Evolutionary conservation across 2,797 vertebrate genomes (phyloP).

Genomic region (Acrocephalus scirpaceus): DNA sequence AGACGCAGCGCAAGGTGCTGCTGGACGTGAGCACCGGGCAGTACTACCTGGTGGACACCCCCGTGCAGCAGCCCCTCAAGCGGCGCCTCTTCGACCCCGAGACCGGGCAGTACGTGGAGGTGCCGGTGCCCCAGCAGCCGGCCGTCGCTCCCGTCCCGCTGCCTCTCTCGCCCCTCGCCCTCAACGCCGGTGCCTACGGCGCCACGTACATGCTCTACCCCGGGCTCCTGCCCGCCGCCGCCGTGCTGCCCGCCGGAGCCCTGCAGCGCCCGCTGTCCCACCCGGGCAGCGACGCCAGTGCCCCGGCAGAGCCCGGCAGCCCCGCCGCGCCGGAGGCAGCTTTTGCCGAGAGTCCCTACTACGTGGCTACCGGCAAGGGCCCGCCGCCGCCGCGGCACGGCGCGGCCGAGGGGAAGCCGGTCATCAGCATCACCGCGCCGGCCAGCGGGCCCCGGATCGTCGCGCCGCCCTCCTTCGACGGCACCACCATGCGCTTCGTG

Average conservation of each 20-base stretch:
- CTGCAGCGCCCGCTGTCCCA: slow-evolving; percentile 72
- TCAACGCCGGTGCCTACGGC: slow-evolving; percentile 82
- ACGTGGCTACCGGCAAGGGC: slow-evolving; percentile 81
- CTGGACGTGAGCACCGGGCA: slow-evolving; percentile 93
- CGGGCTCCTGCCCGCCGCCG: slow-evolving; percentile 73
- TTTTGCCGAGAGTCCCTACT: slow-evolving; percentile 84
- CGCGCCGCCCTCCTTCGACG: slow-evolving; percentile 94
- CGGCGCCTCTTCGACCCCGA: slow-evolving; percentile 93
- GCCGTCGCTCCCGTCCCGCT: slow-evolving; percentile 78
- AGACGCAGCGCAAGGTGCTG: slow-evolving; percentile 91
- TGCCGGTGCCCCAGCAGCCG: slow-evolving; percentile 82
- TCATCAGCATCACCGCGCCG: slow-evolving; percentile 93
- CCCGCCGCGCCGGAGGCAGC: slow-evolving; percentile 56
- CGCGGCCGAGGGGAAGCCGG: slow-evolving; percentile 82
- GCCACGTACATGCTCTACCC: slow-evolving; percentile 92
- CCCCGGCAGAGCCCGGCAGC: slow-evolving; percentile 39
- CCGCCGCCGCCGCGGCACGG: slow-evolving; percentile 52
- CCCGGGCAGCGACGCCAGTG: slow-evolving; percentile 34
- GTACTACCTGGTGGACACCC: slow-evolving; percentile 94
- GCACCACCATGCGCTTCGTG: slow-evolving; percentile 97
- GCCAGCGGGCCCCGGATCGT: slow-evolving; percentile 91
- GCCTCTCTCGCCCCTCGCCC: slow-evolving; percentile 82
- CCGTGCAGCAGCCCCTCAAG: slow-evolving; percentile 81
- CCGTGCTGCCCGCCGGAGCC: slow-evolving; percentile 79
- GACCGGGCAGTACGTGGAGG: slow-evolving; percentile 92